These are phyloP conservation scores for Morinoia aosen DNA, from an alignment of 2,888 invertebrate genomes.

Conservation along the genomic window DNA sequence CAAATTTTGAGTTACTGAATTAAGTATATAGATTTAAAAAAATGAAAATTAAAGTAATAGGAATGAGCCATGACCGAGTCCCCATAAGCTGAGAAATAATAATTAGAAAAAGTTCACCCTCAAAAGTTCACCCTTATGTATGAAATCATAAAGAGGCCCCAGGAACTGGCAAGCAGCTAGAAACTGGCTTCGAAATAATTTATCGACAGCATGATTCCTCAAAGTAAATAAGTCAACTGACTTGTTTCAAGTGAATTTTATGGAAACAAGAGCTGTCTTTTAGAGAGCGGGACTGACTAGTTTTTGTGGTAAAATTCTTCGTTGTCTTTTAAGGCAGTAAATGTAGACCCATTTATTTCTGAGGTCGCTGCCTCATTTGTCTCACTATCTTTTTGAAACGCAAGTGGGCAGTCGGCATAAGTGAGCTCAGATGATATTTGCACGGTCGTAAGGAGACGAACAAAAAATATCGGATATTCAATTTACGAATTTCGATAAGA, in stretches of 20 bases:
- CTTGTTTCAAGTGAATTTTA: neutral
- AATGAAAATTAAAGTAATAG: too few species aligned
- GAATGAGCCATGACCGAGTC: too few species aligned
- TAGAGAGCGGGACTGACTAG: slow-evolving; percentile 3
- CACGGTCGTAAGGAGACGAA: neutral
- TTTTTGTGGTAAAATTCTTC: neutral
- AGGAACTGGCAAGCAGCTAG: too few species aligned
- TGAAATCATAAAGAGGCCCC: too few species aligned
- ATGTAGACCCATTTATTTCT: neutral
- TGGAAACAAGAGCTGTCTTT: neutral
- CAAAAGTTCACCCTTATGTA: too few species aligned
- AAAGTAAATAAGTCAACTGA: neutral
- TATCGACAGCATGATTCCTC: neutral
- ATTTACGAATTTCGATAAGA: neutral
- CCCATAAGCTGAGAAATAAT: too few species aligned
- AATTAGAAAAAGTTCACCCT: too few species aligned
- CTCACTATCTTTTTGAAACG: neutral
- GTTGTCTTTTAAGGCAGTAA: neutral
- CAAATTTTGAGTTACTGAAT: too few species aligned
- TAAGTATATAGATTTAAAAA: too few species aligned
- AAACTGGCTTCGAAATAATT: neutral
- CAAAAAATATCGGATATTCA: neutral
- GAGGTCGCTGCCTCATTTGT: neutral
- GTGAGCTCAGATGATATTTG: neutral
- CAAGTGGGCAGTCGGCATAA: neutral